Percentiles rank a stretch among this genome's conserved stretches.
Evolutionary conservation across 2,888 invertebrate genomes (phyloP).

Genomic region (Trissoscelio sp.): DNA sequence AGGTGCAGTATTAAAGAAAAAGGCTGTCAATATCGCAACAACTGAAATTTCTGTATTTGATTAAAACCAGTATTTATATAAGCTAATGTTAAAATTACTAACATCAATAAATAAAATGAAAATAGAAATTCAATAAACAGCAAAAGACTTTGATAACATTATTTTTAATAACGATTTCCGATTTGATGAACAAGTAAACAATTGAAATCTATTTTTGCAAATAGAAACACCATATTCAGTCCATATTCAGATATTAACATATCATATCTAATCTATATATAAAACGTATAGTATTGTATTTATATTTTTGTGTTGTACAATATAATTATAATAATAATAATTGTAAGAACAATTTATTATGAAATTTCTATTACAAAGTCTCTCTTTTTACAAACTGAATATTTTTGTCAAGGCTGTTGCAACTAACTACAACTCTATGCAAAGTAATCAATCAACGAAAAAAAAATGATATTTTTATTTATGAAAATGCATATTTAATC

Average conservation of each 20-base stretch:
- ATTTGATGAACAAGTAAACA: too few relatives aligned
- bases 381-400: too few relatives aligned
- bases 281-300: not conserved
- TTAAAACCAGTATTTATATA: not conserved
- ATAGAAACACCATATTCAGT: not conserved
- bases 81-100: not conserved
- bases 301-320: not conserved
- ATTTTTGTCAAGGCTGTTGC: too few relatives aligned
- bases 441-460: too few relatives aligned
- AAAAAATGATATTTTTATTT: not conserved
- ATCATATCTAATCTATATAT: not conserved
- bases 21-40: conserved; percentile 18
- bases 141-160: too few relatives aligned
- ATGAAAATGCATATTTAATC: too few relatives aligned
- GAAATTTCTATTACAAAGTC: conserved; percentile 25
- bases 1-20: not conserved
- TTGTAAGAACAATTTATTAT: not conserved
- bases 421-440: too few relatives aligned
- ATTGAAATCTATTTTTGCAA: not conserved
- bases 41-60: not conserved
- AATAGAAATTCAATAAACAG: not conserved
- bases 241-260: too few relatives aligned
- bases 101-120: too few relatives aligned
- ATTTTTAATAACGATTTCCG: too few relatives aligned
- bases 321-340: too few relatives aligned